phyloP scores from a whole-genome alignment of 1,140 invertebrate genomes.

The Plutomurus gul region DNA sequence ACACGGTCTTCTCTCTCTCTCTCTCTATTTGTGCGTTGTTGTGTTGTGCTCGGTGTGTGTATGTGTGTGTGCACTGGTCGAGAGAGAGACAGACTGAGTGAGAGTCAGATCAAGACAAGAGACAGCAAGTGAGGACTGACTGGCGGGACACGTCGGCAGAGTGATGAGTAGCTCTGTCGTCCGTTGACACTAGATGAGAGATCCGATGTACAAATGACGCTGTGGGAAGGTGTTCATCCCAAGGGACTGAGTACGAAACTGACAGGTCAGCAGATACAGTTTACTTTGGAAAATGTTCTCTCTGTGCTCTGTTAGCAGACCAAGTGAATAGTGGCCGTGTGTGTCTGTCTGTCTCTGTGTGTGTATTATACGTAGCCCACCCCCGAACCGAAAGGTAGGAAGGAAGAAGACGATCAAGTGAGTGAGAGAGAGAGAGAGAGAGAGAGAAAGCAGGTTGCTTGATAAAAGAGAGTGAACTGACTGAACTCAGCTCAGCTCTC shows the following conservation, averaged over 20 bases:
- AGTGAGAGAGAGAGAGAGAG: slow-evolving; percentile 38
- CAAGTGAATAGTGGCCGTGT: not conserved
- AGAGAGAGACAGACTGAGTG: no score
- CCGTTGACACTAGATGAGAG: not conserved
- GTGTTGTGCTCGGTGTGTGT: no score
- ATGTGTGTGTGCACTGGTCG: no score
- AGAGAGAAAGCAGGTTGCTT: not conserved
- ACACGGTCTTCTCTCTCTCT: no score
- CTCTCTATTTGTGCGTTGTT: no score
- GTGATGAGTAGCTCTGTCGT: not conserved
- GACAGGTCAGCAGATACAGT: slow-evolving; percentile 41
- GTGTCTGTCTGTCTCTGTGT: no score
- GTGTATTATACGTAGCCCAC: no score
- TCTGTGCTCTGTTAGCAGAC: not conserved
- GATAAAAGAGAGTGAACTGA: not conserved
- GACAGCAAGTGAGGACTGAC: no score
- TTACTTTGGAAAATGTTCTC: not conserved
- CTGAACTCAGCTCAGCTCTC: slow-evolving; percentile 9
- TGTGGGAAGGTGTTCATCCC: not conserved
- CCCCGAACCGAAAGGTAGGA: not conserved
- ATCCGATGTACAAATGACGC: not conserved
- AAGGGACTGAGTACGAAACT: slow-evolving; percentile 34
- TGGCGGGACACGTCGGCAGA: no score
- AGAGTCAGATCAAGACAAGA: no score
- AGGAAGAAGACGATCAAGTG: not conserved